Evolutionary conservation across 1,140 invertebrate species (phyloP).

Genomic region (Drosophila seguyi): DNA sequence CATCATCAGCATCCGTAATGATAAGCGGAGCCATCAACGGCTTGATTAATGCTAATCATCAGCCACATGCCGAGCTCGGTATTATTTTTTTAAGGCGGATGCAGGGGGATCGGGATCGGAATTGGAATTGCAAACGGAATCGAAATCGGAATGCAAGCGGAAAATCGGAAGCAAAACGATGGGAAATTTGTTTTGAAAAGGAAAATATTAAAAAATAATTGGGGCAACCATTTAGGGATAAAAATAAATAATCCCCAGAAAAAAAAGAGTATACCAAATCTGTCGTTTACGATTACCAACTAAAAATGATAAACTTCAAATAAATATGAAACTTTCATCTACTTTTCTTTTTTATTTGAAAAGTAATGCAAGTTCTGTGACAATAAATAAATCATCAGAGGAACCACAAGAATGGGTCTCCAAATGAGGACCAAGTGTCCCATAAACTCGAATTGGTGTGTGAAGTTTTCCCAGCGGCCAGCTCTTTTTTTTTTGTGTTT

Average conservation of each 20-base stretch:
- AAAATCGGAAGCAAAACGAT: background rate
- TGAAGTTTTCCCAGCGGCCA: slow-evolving; percentile 19
- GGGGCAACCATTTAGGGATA: background rate
- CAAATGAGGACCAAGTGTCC: slow-evolving; percentile 41
- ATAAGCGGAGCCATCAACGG: slow-evolving; percentile 48
- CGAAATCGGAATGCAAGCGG: slow-evolving; percentile 8
- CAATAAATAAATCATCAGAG: slow-evolving; percentile 39
- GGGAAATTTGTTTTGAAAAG: background rate
- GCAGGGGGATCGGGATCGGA: background rate
- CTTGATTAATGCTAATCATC: slow-evolving; percentile 57
- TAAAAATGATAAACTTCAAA: background rate
- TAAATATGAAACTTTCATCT: background rate
- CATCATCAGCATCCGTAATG: slow-evolving; percentile 32
- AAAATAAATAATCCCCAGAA: background rate
- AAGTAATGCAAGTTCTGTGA: background rate
- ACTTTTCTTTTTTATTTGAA: no score
- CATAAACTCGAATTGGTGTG: slow-evolving; percentile 24
- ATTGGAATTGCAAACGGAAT: slow-evolving; percentile 6
- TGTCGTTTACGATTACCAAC: background rate
- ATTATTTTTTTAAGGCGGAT: background rate
- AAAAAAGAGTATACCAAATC: no score
- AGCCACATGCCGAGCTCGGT: slow-evolving; percentile 19
- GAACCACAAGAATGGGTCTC: slow-evolving; percentile 11
- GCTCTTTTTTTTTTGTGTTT: background rate
- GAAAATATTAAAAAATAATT: background rate